Evolutionary conservation across 2,888 invertebrate species (phyloP), one percentile per base, ranked within the genome.

Genomic region (Argyresthia albistria): DNA sequence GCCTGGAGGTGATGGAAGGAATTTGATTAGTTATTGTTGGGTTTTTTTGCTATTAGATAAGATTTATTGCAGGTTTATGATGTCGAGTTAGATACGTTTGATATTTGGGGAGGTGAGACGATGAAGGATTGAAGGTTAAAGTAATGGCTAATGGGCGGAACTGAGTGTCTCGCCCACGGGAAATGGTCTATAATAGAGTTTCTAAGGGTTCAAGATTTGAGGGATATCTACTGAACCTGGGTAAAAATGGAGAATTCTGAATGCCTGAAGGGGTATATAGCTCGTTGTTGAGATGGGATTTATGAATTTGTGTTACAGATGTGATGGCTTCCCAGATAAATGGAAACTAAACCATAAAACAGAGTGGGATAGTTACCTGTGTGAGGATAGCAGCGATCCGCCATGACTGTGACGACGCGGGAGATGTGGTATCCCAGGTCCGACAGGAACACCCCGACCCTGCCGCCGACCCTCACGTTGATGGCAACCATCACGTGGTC

Each of bases 391-490:
- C 90, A 89, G 61, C 92, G 90, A 76, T 97, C 97, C 56, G 90
- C 89, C 97, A 97, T 97, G 37, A 95, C 93, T 14, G 96, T 95
- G 53, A 96, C 92, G 35, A 94, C 95, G 49, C 96, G 90, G 45
- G 95, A 92, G 56, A 97, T 93, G 74, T 97, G 97, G 78, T 97
- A 97, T 7, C 97, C 97, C 49, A 97, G 93, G 82, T 97, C 97
- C 47, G 96, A 91, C 50, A 97, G 88, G 76, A 96, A 88, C 46
- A 94, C 88, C 37, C 97, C 97, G 8, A 88, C 82, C 57, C 97
- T 91, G 50, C 92, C 93, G 15, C 89, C 92, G 50, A 96, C 91
- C 66, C 89, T 89, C 53, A 96, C 90, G 62, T 92, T 91, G 67
- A 96, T 89, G 51, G 94, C 95, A 54, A 95, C 90, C 78, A 96